A percentile compares a stretch with the other conserved stretches of the same genome.
These are phyloP conservation scores for Epinephelus fuscoguttatus DNA, from an alignment of 2,113 vertebrate species.

Conservation along the genomic window DNA sequence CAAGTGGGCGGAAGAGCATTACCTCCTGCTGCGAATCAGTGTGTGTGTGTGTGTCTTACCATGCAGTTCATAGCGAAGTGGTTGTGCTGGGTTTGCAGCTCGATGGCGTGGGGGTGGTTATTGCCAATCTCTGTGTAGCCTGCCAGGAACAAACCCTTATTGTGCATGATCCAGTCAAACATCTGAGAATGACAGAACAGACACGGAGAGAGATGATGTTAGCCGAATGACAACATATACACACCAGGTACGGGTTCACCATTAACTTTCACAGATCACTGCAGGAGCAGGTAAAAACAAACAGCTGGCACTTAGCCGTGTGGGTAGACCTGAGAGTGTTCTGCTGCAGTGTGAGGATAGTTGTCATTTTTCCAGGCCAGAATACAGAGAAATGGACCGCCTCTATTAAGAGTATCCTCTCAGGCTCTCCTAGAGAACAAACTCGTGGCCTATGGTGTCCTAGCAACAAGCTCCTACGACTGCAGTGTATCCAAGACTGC, in stretches of 20 bases:
- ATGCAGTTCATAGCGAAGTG: constrained; percentile 99
- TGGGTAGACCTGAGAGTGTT: constrained; percentile 22
- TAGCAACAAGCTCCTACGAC: constrained; percentile 83
- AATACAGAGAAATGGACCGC: constrained; percentile 65
- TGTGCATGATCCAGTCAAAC: constrained; percentile 99
- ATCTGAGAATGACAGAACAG: constrained; percentile 85
- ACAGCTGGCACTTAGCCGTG: constrained; percentile 35
- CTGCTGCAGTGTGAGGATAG: constrained; percentile 41
- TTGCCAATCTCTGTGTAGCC: constrained; percentile 98
- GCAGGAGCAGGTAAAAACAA: constrained; percentile 36
- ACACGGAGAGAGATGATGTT: background rate
- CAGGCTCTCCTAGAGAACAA: constrained; percentile 72
- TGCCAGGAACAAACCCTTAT: constrained; percentile 98
- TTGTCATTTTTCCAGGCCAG: constrained; percentile 69
- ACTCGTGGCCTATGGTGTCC: constrained; percentile 80
- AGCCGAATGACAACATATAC: constrained; percentile 21
- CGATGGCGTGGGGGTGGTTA: constrained; percentile 95
- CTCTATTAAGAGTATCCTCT: constrained; percentile 73
- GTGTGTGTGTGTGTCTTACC: constrained; percentile 85
- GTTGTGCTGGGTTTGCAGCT: constrained; percentile 99
- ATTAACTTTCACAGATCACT: constrained; percentile 31
- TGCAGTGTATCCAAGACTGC: constrained; percentile 77
- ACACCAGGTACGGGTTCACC: background rate
- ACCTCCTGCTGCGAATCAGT: constrained; percentile 33
- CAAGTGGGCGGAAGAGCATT: constrained; percentile 58